phyloP scores from a whole-genome alignment of 2,797 vertebrate species.

The Amblyopsis hoosieri region DNA sequence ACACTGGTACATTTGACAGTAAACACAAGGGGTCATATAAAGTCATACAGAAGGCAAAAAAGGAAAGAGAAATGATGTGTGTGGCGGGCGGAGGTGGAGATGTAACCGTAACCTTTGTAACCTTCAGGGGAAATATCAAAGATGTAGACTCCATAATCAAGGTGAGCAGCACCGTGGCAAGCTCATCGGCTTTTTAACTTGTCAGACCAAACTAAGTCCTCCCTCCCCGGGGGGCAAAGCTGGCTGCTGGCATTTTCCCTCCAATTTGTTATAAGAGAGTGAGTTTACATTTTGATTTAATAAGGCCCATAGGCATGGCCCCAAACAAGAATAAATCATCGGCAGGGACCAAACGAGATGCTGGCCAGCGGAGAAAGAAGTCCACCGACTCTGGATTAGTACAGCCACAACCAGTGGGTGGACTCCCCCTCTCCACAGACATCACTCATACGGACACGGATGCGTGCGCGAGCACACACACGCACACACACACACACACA shows the following conservation, averaged over 20 bases:
- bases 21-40: background rate
- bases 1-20: too few relatives aligned
- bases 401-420: constrained; percentile 5
- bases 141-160: constrained; percentile 31
- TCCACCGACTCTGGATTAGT: constrained; percentile 45
- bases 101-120: constrained; percentile 16
- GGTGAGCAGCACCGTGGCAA: constrained; percentile 43
- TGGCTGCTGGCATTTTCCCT: constrained; percentile 71
- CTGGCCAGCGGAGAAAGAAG: constrained; percentile 41
- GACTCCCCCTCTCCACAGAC: background rate
- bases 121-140: constrained; percentile 34
- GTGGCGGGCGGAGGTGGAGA: background rate
- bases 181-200: constrained; percentile 66
- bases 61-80: constrained; percentile 9
- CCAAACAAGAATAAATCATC: constrained; percentile 77
- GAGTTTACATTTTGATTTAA: constrained; percentile 81
- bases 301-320: constrained; percentile 76
- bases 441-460: background rate
- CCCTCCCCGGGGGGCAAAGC: constrained; percentile 36
- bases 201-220: constrained; percentile 66
- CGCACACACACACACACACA: background rate
- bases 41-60: background rate
- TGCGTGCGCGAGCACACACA: background rate
- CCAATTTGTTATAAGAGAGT: constrained; percentile 71
- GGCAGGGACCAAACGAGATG: constrained; percentile 45